Conservation (phyloP, 2,888 invertebrate species). For the Rotaria macrura region DNA sequence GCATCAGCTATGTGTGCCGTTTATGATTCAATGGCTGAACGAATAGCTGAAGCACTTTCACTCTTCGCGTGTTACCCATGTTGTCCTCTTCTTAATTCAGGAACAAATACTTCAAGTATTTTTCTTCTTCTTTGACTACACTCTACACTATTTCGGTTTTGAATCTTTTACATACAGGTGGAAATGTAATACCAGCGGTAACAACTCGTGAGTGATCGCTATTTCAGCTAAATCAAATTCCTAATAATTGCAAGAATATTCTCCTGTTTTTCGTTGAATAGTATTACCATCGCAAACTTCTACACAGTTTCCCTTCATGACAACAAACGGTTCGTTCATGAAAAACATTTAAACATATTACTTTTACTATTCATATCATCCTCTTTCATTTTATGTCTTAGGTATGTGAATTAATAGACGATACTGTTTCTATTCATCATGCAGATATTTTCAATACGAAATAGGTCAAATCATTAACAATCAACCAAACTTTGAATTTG, state of each 20-base stretch:
- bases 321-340: neutral
- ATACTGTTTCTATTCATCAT: too few relatives aligned
- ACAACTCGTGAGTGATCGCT: neutral
- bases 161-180: too few relatives aligned
- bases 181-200: neutral
- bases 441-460: too few relatives aligned
- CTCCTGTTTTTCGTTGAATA: neutral
- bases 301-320: neutral
- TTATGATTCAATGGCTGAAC: constrained; percentile 17
- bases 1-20: constrained; percentile 13
- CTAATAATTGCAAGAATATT: neutral
- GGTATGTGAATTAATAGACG: neutral
- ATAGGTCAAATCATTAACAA: too few relatives aligned
- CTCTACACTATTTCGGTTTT: too few relatives aligned
- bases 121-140: neutral
- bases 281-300: neutral
- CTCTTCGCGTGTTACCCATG: constrained; percentile 6
- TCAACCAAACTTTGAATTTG: neutral
- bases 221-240: neutral
- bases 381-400: neutral
- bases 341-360: neutral
- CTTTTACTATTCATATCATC: neutral
- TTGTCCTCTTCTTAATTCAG: neutral
- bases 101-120: neutral
- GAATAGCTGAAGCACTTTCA: neutral